Percentiles rank a stretch among this genome's conserved stretches.
Conservation (phyloP, 2,888 invertebrate genomes). For the Spodoptera littoralis region DNA sequence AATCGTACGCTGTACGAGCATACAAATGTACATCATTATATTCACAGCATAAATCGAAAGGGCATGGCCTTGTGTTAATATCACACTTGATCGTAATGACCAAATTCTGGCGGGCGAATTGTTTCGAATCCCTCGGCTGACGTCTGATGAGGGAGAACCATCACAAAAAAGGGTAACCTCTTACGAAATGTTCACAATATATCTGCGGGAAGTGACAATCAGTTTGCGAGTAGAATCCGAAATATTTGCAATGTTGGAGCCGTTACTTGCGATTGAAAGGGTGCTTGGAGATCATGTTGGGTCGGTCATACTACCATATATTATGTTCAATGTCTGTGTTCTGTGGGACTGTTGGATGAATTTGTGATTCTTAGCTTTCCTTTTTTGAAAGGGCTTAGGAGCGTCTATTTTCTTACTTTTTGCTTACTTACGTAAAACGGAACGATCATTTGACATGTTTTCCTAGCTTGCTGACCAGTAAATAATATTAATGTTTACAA, state of each 20-base stretch:
- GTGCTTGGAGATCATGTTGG: constrained; percentile 21
- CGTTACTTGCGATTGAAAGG: constrained; percentile 52
- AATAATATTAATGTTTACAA: too few species aligned
- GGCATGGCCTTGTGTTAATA: constrained; percentile 52
- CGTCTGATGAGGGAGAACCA: constrained; percentile 71
- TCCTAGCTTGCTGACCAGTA: too few species aligned
- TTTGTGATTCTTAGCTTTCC: too few species aligned
- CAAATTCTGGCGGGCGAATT: constrained; percentile 68
- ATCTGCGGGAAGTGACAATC: constrained; percentile 69
- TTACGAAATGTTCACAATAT: constrained; percentile 72
- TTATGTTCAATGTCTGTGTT: too few species aligned
- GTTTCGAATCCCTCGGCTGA: constrained; percentile 72
- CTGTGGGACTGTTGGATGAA: too few species aligned
- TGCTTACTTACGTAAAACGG: too few species aligned
- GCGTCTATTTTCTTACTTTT: too few species aligned
- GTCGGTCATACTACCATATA: constrained; percentile 14
- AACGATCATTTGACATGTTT: too few species aligned
- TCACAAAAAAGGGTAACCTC: constrained; percentile 74
- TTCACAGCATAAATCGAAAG: constrained; percentile 40
- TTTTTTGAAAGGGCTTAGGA: too few species aligned
- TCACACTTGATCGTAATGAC: constrained; percentile 70
- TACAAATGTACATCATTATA: constrained; percentile 15
- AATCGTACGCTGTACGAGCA: constrained; percentile 5
- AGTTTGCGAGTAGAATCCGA: constrained; percentile 62
- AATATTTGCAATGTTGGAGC: constrained; percentile 62